These are phyloP conservation scores for Serripes groenlandicus DNA, from an alignment of 2,888 invertebrate species.

Conservation along the genomic window DNA sequence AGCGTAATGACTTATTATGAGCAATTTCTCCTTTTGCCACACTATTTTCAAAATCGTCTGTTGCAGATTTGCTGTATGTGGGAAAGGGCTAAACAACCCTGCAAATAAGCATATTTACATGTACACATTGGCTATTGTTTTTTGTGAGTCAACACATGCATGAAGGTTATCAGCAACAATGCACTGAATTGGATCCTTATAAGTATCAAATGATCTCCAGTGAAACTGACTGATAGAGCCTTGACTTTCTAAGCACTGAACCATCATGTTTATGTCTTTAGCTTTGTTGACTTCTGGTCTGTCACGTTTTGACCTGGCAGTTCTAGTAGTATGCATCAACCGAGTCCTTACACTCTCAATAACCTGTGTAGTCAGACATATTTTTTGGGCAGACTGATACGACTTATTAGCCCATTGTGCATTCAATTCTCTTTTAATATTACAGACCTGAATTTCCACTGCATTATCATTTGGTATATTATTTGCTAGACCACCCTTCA, in stretches of 20 bases:
- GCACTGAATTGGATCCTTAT: background rate
- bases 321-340: background rate
- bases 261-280: background rate
- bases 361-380: background rate
- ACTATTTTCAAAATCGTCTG: too few relatives aligned
- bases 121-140: background rate
- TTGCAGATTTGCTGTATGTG: too few relatives aligned
- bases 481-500: too few relatives aligned
- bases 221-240: background rate
- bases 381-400: background rate
- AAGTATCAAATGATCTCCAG: background rate
- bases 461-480: too few relatives aligned
- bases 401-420: conserved; percentile 14
- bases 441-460: conserved; percentile 13
- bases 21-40: too few relatives aligned
- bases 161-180: background rate
- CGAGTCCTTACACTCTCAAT: background rate
- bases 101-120: too few relatives aligned
- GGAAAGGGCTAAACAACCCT: too few relatives aligned
- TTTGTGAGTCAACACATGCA: background rate
- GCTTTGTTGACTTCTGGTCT: background rate
- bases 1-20: too few relatives aligned
- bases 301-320: background rate
- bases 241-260: background rate
- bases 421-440: conserved; percentile 15